Conservation (phyloP, 1,140 invertebrate genomes). For the Caenorhabditis elegans region DNA sequence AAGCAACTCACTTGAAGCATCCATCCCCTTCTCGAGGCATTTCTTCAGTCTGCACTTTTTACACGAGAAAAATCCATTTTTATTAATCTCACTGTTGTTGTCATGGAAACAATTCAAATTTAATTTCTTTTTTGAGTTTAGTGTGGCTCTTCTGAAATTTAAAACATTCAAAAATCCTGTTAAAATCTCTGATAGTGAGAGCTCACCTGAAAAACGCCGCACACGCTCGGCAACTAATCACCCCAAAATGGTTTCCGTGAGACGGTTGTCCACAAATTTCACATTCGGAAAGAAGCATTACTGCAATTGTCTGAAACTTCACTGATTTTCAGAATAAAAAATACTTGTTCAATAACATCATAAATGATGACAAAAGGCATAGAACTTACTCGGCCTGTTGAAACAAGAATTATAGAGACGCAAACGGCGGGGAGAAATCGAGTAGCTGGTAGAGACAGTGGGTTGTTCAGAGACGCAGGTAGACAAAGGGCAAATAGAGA, state of each 20-base stretch:
- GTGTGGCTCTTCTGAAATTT: neutral
- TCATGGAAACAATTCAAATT: neutral
- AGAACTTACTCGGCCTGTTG: too few species aligned
- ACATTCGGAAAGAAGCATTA: neutral
- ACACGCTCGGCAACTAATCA: neutral
- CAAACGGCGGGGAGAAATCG: too few species aligned
- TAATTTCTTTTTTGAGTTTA: neutral
- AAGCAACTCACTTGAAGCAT: neutral
- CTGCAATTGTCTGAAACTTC: too few species aligned
- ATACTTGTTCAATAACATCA: too few species aligned
- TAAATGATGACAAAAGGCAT: too few species aligned
- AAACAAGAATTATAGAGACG: too few species aligned
- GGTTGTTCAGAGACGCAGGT: too few species aligned
- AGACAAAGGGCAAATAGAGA: too few species aligned
- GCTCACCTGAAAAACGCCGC: neutral
- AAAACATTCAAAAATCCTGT: neutral
- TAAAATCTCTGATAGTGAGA: neutral
- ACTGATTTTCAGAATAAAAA: too few species aligned
- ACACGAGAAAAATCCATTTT: conserved; percentile 15
- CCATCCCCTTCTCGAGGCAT: neutral
- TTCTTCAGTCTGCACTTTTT: neutral
- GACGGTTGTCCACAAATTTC: neutral
- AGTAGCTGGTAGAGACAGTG: too few species aligned
- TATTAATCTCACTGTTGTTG: neutral
- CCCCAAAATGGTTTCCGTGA: neutral